Evolutionary conservation across 2,113 vertebrate genomes (phyloP).

Genomic region (Oxyura jamaicensis): DNA sequence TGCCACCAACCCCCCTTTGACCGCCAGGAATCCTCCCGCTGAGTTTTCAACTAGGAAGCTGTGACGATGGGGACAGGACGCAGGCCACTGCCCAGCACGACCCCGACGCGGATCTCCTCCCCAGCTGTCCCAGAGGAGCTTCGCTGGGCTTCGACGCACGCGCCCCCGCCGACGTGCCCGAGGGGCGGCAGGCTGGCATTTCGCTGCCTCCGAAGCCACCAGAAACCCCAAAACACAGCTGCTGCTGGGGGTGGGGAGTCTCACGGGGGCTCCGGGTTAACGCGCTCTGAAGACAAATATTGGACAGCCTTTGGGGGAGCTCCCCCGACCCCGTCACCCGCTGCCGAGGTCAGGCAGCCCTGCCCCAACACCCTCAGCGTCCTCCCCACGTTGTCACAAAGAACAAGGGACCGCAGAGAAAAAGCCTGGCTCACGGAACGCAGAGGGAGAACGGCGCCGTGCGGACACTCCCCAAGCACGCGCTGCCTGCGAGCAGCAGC

Average conservation of each 20-base stretch:
- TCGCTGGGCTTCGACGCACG: fast-evolving
- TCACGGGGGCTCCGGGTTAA: too few species aligned
- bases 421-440: neutral
- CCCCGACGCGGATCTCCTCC: neutral
- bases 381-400: neutral
- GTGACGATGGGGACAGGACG: neutral
- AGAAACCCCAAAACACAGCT: too few species aligned
- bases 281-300: too few species aligned
- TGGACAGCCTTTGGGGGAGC: neutral
- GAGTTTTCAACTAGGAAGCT: neutral
- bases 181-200: too few species aligned
- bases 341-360: neutral
- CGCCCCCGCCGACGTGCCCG: neutral
- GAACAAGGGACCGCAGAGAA: fast-evolving
- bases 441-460: neutral
- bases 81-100: neutral
- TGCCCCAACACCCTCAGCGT: fast-evolving
- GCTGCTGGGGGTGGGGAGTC: too few species aligned
- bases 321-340: neutral
- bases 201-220: too few species aligned
- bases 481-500: neutral
- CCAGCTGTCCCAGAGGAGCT: neutral
- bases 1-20: neutral
- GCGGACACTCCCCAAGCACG: neutral
- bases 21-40: neutral